Conservation (phyloP, 1,140 invertebrate genomes). For the Harpegnathos saltator region DNA sequence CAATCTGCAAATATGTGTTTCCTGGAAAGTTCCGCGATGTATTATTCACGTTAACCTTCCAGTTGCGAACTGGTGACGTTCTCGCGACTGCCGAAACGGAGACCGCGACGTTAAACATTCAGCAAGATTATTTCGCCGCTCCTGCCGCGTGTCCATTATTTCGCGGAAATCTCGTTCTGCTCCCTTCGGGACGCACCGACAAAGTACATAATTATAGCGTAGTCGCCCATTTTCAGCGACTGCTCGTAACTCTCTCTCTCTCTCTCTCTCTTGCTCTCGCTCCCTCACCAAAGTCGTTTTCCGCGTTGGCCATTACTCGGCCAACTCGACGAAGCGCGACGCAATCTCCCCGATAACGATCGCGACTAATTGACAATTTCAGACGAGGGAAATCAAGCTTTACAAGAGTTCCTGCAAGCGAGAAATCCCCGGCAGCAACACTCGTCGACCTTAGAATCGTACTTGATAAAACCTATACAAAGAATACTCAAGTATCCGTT, state of each 20-base stretch:
- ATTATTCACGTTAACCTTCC: conserved; percentile 39
- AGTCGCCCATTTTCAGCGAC: not conserved
- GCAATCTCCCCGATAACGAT: conserved; percentile 46
- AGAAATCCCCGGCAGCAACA: conserved; percentile 98
- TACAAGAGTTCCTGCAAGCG: conserved; percentile 97
- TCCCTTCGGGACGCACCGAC: not conserved
- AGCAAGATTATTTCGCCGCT: not conserved
- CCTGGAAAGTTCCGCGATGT: conserved; percentile 28
- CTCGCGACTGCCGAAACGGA: not conserved
- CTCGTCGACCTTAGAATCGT: conserved; percentile 98
- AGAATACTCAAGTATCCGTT: conserved; percentile 99
- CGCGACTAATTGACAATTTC: conserved; percentile 52
- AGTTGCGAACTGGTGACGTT: not conserved
- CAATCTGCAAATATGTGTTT: conserved; percentile 34
- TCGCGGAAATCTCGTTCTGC: not conserved
- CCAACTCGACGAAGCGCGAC: not conserved
- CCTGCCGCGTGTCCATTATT: not conserved
- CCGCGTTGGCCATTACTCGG: not conserved
- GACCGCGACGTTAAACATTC: conserved; percentile 15
- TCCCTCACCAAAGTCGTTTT: not conserved
- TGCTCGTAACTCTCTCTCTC: not conserved
- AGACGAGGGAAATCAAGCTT: conserved; percentile 98
- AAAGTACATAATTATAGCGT: not conserved
- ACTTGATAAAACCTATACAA: conserved; percentile 99
- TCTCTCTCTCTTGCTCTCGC: not conserved